A percentile compares a stretch with the other conserved stretches of the same genome.
Conservation (phyloP, 2,797 vertebrate genomes). For the Antennarius maculatus region DNA sequence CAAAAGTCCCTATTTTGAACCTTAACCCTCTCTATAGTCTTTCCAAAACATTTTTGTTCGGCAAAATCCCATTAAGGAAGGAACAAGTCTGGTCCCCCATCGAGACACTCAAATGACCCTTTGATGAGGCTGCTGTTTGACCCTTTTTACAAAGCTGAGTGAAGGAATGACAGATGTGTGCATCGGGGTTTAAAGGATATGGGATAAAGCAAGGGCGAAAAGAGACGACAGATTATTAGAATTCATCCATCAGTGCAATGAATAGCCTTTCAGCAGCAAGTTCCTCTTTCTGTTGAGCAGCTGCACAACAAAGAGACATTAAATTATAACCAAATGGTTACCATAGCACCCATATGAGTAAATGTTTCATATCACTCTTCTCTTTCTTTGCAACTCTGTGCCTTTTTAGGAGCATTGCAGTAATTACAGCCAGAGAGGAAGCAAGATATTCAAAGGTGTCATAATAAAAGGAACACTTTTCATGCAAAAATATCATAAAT, state of each 20-base stretch:
- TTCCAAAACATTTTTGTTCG: constrained; percentile 49
- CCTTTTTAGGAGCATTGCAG: constrained; percentile 59
- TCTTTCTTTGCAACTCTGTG: constrained; percentile 51
- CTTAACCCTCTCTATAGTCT: constrained; percentile 36
- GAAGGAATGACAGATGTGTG: constrained; percentile 38
- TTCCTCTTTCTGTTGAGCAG: constrained; percentile 73
- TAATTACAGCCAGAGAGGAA: constrained; percentile 63
- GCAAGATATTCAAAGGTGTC: constrained; percentile 58
- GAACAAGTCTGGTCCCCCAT: constrained; percentile 58
- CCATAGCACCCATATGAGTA: constrained; percentile 70
- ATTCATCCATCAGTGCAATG: constrained; percentile 73
- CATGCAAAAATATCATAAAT: background rate
- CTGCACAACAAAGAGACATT: constrained; percentile 77
- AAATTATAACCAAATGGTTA: constrained; percentile 76
- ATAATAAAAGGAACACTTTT: constrained; percentile 20
- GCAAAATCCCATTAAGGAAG: constrained; percentile 63
- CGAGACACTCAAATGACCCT: constrained; percentile 72
- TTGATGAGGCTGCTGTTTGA: constrained; percentile 76
- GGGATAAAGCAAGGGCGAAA: constrained; percentile 50
- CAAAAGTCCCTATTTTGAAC: constrained; percentile 56
- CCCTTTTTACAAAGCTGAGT: constrained; percentile 63
- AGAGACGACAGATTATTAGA: constrained; percentile 70
- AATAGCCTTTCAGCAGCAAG: constrained; percentile 70
- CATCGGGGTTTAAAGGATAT: constrained; percentile 42
- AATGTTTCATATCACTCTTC: constrained; percentile 63